Evolutionary conservation across 1,140 invertebrate genomes (phyloP).

Genomic region (Scylla paramamosain): DNA sequence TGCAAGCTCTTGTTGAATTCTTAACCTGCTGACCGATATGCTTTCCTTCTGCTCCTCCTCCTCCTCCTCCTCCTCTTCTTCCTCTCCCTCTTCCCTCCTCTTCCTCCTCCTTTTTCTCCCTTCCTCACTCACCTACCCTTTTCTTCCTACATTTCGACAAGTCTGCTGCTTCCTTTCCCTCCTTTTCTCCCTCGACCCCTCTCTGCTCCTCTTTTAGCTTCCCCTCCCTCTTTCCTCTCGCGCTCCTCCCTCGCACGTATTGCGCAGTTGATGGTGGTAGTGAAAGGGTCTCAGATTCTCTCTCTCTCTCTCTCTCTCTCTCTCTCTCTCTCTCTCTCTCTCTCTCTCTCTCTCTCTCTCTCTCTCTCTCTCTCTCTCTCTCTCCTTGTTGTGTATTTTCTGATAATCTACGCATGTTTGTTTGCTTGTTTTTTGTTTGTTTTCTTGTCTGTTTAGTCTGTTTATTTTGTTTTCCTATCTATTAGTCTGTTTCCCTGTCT

Average conservation of each 20-base stretch:
- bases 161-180: background rate
- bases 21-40: background rate
- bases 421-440: background rate
- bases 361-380: slow-evolving; percentile 47
- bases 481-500: too few relatives aligned
- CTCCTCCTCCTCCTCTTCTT: background rate
- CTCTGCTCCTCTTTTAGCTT: background rate
- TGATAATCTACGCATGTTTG: background rate
- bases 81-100: background rate
- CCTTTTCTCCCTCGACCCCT: background rate
- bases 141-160: background rate
- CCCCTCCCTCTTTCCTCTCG: background rate
- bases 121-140: background rate
- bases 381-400: background rate
- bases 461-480: too few relatives aligned
- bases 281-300: background rate
- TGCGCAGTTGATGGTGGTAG: background rate
- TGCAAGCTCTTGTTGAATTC: background rate
- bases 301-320: slow-evolving; percentile 29
- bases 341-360: slow-evolving; percentile 25
- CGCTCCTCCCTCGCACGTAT: background rate
- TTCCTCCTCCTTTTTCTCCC: background rate
- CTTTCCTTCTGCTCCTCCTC: background rate
- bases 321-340: slow-evolving; percentile 49
- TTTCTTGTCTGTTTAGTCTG: background rate